phyloP scores from a whole-genome alignment of 2,888 invertebrate species.

The Polydrusus tereticollis region DNA sequence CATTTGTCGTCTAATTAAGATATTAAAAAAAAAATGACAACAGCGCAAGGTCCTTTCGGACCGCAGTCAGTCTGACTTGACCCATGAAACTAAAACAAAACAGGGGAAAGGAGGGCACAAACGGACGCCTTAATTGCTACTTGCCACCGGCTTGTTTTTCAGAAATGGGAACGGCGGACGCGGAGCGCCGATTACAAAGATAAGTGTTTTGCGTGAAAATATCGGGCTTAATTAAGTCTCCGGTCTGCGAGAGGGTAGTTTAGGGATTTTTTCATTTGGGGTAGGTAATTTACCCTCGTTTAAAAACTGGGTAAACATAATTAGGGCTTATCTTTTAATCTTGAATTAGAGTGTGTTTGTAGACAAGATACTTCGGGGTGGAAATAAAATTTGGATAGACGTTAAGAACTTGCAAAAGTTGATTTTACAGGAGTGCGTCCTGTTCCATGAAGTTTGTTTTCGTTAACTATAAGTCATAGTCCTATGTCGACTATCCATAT shows the following conservation, averaged over 20 bases:
- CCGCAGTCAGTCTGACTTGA: slow-evolving; percentile 30
- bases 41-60: slow-evolving; percentile 33
- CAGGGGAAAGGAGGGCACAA: slow-evolving; percentile 34
- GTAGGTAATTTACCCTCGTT: slow-evolving; percentile 16
- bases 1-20: not conserved
- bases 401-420: too few species aligned
- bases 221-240: slow-evolving; percentile 27
- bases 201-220: slow-evolving; percentile 39
- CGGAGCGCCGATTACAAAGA: slow-evolving; percentile 26
- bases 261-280: slow-evolving; percentile 17
- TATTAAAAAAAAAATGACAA: slow-evolving; percentile 21
- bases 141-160: slow-evolving; percentile 38
- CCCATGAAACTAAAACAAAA: slow-evolving; percentile 43
- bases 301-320: slow-evolving; percentile 36
- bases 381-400: slow-evolving; percentile 13
- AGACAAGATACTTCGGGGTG: not conserved
- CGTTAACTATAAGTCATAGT: too few species aligned
- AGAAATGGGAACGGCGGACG: not conserved
- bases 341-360: slow-evolving; percentile 8
- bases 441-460: too few species aligned
- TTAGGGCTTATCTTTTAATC: slow-evolving; percentile 33
- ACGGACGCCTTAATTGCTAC: slow-evolving; percentile 40
- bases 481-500: too few species aligned
- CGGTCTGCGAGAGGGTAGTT: slow-evolving; percentile 2
- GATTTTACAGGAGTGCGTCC: not conserved